Conservation (phyloP, 2,113 vertebrate genomes). For the Leucoraja erinaceus region DNA sequence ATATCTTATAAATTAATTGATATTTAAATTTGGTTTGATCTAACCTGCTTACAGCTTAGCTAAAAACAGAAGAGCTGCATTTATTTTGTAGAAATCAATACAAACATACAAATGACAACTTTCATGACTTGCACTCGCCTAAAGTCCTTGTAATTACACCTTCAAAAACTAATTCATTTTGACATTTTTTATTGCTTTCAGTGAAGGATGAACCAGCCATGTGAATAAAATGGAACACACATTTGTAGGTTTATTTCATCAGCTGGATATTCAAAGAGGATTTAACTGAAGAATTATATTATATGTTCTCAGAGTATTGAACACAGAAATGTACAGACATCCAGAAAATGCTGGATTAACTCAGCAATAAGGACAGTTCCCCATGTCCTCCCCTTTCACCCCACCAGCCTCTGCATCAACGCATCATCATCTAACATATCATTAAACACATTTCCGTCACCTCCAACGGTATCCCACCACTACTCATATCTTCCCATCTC, state of each 20-base stretch:
- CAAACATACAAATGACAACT: not conserved
- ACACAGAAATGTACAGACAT: too few species aligned
- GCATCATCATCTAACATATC: too few species aligned
- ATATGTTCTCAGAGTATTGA: not conserved
- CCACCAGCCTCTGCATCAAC: too few species aligned
- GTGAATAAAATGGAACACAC: not conserved
- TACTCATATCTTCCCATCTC: too few species aligned
- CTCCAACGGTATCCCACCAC: too few species aligned
- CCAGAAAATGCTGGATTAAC: too few species aligned
- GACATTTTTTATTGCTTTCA: not conserved
- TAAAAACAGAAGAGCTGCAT: not conserved
- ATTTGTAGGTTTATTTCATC: not conserved
- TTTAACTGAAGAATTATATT: not conserved
- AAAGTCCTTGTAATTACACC: not conserved
- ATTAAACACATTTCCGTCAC: too few species aligned
- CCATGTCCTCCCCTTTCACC: too few species aligned
- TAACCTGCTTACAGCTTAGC: not conserved
- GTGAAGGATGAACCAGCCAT: not conserved
- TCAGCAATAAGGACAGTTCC: too few species aligned
- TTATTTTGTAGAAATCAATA: conserved; percentile 16
- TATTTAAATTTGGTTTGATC: not conserved
- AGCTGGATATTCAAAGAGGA: not conserved
- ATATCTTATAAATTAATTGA: not conserved
- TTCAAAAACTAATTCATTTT: not conserved
- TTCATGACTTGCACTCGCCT: not conserved